Percentiles rank a stretch among this genome's conserved stretches.
Evolutionary conservation across 2,113 vertebrate species (phyloP).

Genomic region (Piprites chloris): DNA sequence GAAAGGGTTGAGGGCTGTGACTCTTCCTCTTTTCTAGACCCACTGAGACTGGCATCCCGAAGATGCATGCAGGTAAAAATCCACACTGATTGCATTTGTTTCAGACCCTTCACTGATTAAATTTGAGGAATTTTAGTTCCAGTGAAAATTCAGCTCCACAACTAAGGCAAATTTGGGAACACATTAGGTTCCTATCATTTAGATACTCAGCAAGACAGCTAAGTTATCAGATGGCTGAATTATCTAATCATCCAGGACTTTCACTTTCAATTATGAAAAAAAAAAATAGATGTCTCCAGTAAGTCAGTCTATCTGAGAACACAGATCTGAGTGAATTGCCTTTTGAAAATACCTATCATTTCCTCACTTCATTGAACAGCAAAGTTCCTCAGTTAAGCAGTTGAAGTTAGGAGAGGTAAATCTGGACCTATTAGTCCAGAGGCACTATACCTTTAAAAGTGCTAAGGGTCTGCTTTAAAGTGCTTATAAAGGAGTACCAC

Average conservation of each 20-base stretch:
- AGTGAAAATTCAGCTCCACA: neutral
- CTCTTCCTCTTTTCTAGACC: neutral
- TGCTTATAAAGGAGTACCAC: neutral
- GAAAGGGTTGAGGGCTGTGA: neutral
- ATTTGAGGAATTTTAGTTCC: neutral
- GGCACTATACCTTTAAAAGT: neutral
- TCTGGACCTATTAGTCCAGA: neutral
- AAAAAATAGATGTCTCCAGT: neutral
- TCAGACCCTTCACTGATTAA: neutral
- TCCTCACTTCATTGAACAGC: neutral
- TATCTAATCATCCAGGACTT: neutral
- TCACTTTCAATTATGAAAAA: neutral
- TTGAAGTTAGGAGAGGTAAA: neutral
- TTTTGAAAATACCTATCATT: constrained; percentile 3
- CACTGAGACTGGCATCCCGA: neutral
- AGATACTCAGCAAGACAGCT: neutral
- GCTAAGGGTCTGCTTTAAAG: neutral
- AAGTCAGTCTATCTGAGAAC: neutral
- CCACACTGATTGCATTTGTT: neutral
- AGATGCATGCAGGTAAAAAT: neutral
- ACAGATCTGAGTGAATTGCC: neutral
- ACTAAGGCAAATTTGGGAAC: neutral
- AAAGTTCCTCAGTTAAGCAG: neutral
- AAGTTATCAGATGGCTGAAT: neutral
- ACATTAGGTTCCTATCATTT: neutral